Base-by-base conservation (phyloP, 2,888 invertebrate genomes). In the Myathropa florea region DNA sequence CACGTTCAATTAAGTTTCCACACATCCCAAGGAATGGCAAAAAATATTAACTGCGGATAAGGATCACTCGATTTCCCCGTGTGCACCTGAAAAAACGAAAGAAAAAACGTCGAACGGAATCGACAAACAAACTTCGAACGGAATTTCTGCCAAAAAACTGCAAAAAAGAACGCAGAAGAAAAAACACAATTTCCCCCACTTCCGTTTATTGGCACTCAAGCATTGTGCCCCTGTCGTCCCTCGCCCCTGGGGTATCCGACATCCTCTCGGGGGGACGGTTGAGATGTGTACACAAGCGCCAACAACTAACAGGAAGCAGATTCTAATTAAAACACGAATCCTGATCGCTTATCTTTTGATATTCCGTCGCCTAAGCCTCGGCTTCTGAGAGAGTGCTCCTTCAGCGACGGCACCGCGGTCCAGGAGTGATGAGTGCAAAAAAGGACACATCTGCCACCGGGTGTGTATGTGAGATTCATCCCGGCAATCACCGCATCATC, bases 261-360 rank as follows among this genome's bases (percentile, higher is more conserved):
- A 9, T 10, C 33, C 33, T 33, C 18, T 4, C n/a, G 0, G n/a
- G 46, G 2, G 46, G 46, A 3, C 3, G 33, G 33, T 2, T 33
- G 33, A 46, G 46, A 57, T 24, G 57, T 26, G 57, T 57, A n/a
- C 53, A 61, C 14, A 1, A 65, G 26, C 60, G 46, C 23, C 63
- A 70, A 55, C 77, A 61, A 60, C 64, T n/a, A 57, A 24, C 12
- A 72, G 26, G 75, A 65, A 81, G 81, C 67, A 78, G 76, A 77
- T 82, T 82, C 85, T 85, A 85, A 85, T 85, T 85, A 85, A 85
- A 85, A 85, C 82, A 85, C 85, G 85, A 82, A 85, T 82, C 68
- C 85, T 70, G 85, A 85, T 85, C 85, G 84, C 76, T 85, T 85
- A 85, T 85, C 85, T 85, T 85, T 85, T 63, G 77, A 85, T 82